Evolutionary conservation across 2,113 vertebrate genomes (phyloP).

Genomic region (Trinectes maculatus): DNA sequence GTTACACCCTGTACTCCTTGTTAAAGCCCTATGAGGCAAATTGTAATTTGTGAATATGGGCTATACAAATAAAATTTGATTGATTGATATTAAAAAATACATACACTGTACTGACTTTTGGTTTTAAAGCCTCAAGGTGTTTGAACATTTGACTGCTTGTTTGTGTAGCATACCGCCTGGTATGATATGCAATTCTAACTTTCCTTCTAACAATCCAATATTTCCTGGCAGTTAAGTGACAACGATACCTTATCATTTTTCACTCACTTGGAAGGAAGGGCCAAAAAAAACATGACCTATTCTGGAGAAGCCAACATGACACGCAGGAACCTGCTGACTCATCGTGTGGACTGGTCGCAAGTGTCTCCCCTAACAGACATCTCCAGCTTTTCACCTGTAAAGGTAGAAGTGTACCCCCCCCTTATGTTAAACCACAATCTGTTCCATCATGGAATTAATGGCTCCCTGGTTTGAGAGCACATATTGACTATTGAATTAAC

Average conservation of each 20-base stretch:
- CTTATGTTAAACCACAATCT: slow-evolving; percentile 9
- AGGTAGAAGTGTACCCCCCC: slow-evolving; percentile 35
- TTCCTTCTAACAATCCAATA: no score
- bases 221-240: slow-evolving; percentile 55
- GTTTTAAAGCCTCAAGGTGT: slow-evolving; percentile 13
- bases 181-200: slow-evolving; percentile 3
- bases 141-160: slow-evolving; percentile 1
- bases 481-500: slow-evolving; percentile 3
- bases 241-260: slow-evolving; percentile 46
- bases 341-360: slow-evolving; percentile 62
- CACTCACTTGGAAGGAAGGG: no score
- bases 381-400: slow-evolving; percentile 32
- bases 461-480: slow-evolving; percentile 10
- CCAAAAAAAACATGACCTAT: slow-evolving; percentile 8
- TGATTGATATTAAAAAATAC: no score
- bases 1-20: no score
- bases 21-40: no score
- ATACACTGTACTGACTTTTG: slow-evolving; percentile 8
- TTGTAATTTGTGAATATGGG: no score
- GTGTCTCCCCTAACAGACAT: slow-evolving; percentile 53
- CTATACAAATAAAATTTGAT: no score
- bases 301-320: no score
- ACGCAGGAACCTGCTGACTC: slow-evolving; percentile 63
- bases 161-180: neutral
- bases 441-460: slow-evolving; percentile 22